Evolutionary conservation across 2,113 vertebrate genomes (phyloP).

Genomic region (Eulacestoma nigropectus): DNA sequence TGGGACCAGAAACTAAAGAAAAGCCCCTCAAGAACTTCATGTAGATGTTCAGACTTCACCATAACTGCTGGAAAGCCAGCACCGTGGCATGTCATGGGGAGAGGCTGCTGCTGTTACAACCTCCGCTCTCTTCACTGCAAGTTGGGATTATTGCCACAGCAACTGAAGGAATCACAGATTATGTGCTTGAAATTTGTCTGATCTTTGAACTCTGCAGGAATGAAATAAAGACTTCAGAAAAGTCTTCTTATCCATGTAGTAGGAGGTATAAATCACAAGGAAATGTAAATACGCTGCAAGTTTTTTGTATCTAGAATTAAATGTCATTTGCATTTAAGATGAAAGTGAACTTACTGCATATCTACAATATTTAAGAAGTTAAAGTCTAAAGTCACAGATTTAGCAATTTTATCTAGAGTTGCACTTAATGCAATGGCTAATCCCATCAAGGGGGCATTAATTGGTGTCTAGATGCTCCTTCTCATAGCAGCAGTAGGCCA

Average conservation of each 20-base stretch:
- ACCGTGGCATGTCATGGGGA: background rate
- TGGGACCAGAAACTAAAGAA: background rate
- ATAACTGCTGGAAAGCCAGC: background rate
- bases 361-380: conserved; percentile 51
- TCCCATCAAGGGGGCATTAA: conserved; percentile 62
- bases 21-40: background rate
- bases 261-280: conserved; percentile 13
- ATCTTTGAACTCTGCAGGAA: background rate
- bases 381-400: conserved; percentile 49
- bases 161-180: background rate
- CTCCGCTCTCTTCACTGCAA: background rate
- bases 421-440: conserved; percentile 57
- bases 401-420: conserved; percentile 36
- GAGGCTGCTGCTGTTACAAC: background rate
- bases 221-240: conserved; percentile 10
- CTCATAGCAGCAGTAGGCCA: conserved; percentile 52
- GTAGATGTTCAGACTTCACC: background rate
- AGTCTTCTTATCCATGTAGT: background rate
- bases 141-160: background rate
- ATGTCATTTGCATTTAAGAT: conserved; percentile 55
- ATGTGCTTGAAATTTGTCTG: background rate
- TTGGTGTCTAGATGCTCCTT: conserved; percentile 42
- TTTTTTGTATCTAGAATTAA: conserved; percentile 31
- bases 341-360: background rate
- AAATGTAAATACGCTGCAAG: background rate